phyloP scores from a whole-genome alignment of 2,888 invertebrate genomes.

The Kryphioiulus occultus region DNA sequence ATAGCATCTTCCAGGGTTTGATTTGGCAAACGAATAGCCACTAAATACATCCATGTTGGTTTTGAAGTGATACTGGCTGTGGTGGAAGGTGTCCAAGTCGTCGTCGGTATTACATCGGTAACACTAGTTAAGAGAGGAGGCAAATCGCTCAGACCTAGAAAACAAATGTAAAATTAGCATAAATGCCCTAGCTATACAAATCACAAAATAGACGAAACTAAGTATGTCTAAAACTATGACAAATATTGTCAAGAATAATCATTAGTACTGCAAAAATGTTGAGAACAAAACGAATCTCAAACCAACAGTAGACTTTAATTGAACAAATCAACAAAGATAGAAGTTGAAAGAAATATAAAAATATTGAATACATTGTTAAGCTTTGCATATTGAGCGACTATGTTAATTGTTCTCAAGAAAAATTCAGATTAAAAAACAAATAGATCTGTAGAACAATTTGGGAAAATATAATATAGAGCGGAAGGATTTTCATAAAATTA shows the following conservation, averaged over 20 bases:
- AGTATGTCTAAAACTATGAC: neutral
- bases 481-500: too few species aligned
- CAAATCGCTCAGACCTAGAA: constrained; percentile 16
- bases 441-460: too few species aligned
- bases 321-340: neutral
- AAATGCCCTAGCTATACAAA: too few species aligned
- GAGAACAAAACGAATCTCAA: neutral
- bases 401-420: too few species aligned
- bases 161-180: neutral
- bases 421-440: too few species aligned
- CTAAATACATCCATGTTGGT: constrained; percentile 18
- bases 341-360: too few species aligned
- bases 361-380: too few species aligned
- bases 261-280: neutral
- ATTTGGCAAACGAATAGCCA: constrained; percentile 51
- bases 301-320: neutral
- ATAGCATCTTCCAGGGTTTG: constrained; percentile 51
- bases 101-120: neutral
- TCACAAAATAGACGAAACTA: neutral
- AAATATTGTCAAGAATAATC: neutral
- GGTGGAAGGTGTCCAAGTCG: neutral
- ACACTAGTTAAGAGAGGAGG: constrained; percentile 4
- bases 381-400: neutral
- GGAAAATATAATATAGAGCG: too few species aligned
- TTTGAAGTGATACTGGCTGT: constrained; percentile 6